Conservation (phyloP, 2,888 invertebrate species). For the Amiota minor region DNA sequence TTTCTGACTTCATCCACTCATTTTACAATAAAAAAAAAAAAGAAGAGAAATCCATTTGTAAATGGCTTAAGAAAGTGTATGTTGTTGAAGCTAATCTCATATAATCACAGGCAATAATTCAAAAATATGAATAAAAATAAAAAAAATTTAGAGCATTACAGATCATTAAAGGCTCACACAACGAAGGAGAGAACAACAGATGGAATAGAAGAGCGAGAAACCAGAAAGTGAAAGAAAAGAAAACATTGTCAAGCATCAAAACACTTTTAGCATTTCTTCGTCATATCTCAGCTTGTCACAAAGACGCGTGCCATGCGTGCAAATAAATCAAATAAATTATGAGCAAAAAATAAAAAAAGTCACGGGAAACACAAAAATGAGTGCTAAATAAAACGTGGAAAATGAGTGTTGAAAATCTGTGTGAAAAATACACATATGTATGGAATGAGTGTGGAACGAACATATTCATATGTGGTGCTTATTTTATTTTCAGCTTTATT, state of each 20-base stretch:
- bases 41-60: no score
- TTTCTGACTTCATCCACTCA: no score
- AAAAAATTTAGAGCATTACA: not conserved
- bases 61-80: no score
- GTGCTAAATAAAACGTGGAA: constrained; percentile 53
- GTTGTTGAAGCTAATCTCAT: not conserved
- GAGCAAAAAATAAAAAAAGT: constrained; percentile 38
- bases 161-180: not conserved
- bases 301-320: constrained; percentile 58
- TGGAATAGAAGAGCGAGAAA: not conserved
- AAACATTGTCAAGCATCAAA: constrained; percentile 67
- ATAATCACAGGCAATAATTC: not conserved
- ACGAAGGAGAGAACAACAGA: no score
- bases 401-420: constrained; percentile 44
- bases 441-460: not conserved
- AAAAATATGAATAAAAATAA: no score
- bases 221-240: constrained; percentile 22
- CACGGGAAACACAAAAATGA: not conserved
- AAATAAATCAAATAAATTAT: constrained; percentile 67
- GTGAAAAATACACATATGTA: not conserved
- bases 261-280: constrained; percentile 54
- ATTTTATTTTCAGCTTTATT: constrained; percentile 26
- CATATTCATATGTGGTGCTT: constrained; percentile 15
- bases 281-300: constrained; percentile 33
- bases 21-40: no score